These are phyloP conservation scores for Saguinus midas DNA, from an alignment of 2,113 vertebrate genomes.

Conservation along the genomic window DNA sequence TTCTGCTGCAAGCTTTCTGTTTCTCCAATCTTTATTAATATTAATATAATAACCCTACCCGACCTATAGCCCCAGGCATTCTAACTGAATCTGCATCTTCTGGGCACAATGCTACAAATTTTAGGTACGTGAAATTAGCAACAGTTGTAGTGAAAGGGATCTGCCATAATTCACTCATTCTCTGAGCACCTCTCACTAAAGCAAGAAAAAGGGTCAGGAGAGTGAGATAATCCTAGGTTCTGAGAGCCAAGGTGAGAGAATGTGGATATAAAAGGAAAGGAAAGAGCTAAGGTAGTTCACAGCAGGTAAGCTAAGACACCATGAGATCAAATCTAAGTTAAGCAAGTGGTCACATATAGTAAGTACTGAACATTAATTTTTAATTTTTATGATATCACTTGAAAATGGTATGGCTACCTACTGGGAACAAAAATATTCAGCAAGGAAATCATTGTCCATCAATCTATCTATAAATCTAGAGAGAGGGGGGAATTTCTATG, in stretches of 20 bases:
- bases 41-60: slow-evolving; percentile 62
- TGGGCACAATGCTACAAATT: slow-evolving; percentile 3
- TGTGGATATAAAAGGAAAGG: background rate
- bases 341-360: background rate
- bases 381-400: background rate
- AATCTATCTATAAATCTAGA: background rate
- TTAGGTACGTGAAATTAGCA: slow-evolving; percentile 38
- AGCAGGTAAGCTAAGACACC: background rate
- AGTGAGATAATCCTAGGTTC: background rate
- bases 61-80: slow-evolving; percentile 54
- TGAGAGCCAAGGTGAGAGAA: background rate
- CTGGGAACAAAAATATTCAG: background rate
- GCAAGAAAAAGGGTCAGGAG: background rate
- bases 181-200: background rate
- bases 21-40: slow-evolving; percentile 68
- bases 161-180: background rate
- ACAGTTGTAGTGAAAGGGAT: background rate
- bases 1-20: slow-evolving; percentile 50
- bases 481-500: background rate
- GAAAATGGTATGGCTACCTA: background rate
- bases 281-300: background rate
- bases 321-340: background rate
- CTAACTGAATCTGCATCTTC: slow-evolving; percentile 49
- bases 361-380: background rate
- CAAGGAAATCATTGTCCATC: background rate